Conservation (phyloP, 2,797 vertebrate species). For the Coluber constrictor region DNA sequence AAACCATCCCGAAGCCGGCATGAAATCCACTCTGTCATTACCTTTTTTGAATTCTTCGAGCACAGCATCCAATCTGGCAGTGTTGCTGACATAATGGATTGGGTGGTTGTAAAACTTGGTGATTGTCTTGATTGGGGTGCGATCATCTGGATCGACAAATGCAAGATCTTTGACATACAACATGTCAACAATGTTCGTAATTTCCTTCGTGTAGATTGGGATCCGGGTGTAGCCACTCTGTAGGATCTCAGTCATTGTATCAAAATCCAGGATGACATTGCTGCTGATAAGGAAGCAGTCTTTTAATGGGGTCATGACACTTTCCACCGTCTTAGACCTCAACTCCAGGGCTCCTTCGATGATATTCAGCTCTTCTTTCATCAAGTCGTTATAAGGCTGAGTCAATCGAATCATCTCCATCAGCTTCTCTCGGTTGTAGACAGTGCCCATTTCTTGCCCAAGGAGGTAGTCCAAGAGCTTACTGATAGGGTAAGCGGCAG, state of each 20-base stretch:
- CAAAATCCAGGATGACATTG: neutral
- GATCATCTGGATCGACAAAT: constrained; percentile 84
- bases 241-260: constrained; percentile 74
- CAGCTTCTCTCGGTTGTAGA: constrained; percentile 85
- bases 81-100: constrained; percentile 67
- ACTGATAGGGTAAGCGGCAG: neutral
- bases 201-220: neutral
- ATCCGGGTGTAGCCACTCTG: constrained; percentile 61
- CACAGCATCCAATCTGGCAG: neutral
- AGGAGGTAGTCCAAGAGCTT: neutral
- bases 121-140: constrained; percentile 82
- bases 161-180: constrained; percentile 83
- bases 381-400: constrained; percentile 80
- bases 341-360: constrained; percentile 84
- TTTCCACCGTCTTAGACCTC: constrained; percentile 80
- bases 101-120: constrained; percentile 87
- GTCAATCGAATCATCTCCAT: constrained; percentile 83
- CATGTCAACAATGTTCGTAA: constrained; percentile 65
- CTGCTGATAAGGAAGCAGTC: neutral
- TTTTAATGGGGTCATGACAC: constrained; percentile 49
- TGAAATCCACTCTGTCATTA: neutral
- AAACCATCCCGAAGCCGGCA: neutral
- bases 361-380: constrained; percentile 84
- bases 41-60: constrained; percentile 31
- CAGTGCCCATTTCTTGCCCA: constrained; percentile 84